These are phyloP conservation scores for Amphipyra berbera DNA, from an alignment of 2,888 invertebrate genomes.

Conservation along the genomic window DNA sequence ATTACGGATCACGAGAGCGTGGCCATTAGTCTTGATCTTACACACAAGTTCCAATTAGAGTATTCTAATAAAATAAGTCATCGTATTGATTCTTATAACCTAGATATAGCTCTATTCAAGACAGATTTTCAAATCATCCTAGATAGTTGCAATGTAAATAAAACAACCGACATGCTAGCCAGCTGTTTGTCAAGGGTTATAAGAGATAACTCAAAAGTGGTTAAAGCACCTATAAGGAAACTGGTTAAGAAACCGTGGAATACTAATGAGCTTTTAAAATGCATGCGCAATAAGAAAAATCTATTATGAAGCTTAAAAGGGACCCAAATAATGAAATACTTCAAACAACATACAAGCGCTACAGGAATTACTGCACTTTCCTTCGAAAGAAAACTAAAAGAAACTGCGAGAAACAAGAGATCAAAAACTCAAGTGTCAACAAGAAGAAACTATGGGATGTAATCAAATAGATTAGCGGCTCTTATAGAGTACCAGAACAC, in stretches of 20 bases:
- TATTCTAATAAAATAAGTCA: too few relatives aligned
- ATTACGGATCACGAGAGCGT: slow-evolving; percentile 17
- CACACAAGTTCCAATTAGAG: too few relatives aligned
- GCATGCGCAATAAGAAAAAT: slow-evolving; percentile 6
- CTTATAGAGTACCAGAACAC: neutral
- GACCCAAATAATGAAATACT: slow-evolving; percentile 3
- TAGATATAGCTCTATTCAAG: neutral
- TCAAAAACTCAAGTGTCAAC: slow-evolving; percentile 5
- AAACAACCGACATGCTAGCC: slow-evolving; percentile 1
- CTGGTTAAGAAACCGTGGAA: slow-evolving; percentile 10
- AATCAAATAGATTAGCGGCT: neutral
- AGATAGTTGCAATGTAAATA: slow-evolving; percentile 2
- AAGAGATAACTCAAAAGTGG: neutral
- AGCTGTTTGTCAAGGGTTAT: neutral
- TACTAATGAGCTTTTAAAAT: slow-evolving; percentile 2
- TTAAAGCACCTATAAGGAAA: slow-evolving; percentile 4
- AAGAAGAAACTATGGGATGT: slow-evolving; percentile 8
- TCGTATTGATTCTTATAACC: slow-evolving; percentile 1
- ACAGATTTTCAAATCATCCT: neutral
- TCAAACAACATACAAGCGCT: slow-evolving; percentile 5
- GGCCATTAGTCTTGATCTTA: slow-evolving; percentile 7
- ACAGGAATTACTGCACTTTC: slow-evolving; percentile 7
- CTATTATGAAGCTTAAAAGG: slow-evolving; percentile 12
- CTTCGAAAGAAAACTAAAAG: slow-evolving; percentile 13
- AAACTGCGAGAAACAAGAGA: slow-evolving; percentile 8